Evolutionary conservation across 2,113 vertebrate species (phyloP).

Genomic region (Mystacornis crossleyi): DNA sequence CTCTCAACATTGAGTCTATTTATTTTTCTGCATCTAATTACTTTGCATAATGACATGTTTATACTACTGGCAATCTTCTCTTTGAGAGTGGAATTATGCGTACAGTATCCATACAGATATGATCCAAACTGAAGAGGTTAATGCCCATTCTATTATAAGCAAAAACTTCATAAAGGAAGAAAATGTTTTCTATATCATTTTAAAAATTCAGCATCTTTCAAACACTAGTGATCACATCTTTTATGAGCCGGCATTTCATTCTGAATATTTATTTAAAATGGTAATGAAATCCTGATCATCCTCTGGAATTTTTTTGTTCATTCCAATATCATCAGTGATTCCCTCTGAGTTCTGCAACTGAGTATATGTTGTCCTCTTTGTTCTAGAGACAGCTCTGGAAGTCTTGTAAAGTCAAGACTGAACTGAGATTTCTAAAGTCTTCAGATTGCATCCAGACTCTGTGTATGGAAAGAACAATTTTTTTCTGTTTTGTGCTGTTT

Average conservation of each 20-base stretch:
- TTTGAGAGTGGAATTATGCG: constrained; percentile 18
- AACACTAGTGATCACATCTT: neutral
- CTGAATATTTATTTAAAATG: neutral
- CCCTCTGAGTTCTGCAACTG: neutral
- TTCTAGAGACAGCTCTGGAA: neutral
- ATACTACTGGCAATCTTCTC: constrained; percentile 37
- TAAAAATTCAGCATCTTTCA: neutral
- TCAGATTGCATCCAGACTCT: neutral
- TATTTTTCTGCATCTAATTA: constrained; percentile 64
- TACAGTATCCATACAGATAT: neutral
- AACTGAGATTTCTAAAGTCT: neutral
- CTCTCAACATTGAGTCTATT: constrained; percentile 32
- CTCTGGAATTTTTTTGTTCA: neutral
- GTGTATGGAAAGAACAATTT: neutral
- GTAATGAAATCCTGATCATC: neutral
- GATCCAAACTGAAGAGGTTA: neutral
- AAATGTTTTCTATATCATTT: neutral
- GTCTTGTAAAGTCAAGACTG: neutral
- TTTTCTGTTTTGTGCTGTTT: neutral
- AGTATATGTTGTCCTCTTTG: neutral
- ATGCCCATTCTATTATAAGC: neutral
- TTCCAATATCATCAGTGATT: neutral
- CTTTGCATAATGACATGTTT: constrained; percentile 62
- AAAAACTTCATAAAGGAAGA: neutral
- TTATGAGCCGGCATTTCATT: neutral